Base-by-base conservation (phyloP, 2,797 vertebrate genomes). In the Lithobates pipiens region DNA sequence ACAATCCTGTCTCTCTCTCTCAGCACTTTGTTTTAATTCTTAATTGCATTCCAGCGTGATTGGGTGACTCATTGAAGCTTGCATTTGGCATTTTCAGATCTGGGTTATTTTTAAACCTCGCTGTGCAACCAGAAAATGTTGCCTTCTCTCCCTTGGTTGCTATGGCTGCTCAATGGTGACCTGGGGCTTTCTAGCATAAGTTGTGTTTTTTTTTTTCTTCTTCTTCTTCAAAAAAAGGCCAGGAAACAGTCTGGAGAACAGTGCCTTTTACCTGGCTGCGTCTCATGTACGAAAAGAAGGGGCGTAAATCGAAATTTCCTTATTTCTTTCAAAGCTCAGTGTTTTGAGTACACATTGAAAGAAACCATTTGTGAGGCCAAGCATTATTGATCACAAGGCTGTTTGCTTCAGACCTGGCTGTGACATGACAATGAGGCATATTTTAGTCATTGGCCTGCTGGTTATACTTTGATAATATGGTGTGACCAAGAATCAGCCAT, bases 151-250 rank as follows among this genome's bases (percentile, higher is more conserved):
- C 13, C 89, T 89, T 88, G 89, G 94, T 95, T 94, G 89, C 94
- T 90, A 93, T 94, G 93, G 90, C 91, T 91, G 88, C 93, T 92
- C 86, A 93, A 93, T 91, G 91, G 93, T 94, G 93, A 89, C 88
- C 89, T 88, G 89, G 84, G 72, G 84, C 29, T 23, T 54, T 80
- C 42, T 29, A 36, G 69, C 21, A 50, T 50, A 69, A 29, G 76
- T 85, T n/a, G n/a, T 32, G 1, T 32, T 32, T 32, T 32, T 32
- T 80, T 65, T 67, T 23, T 42, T n/a, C n/a, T n/a, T n/a, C n/a
- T n/a, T n/a, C n/a, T n/a, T n/a, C n/a, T n/a, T n/a, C n/a, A n/a
- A n/a, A n/a, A n/a, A 2, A 8, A 63, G 39, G 27, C 21, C 72
- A 29, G 39, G 36, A 76, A 54, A 44, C 65, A 10, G 42, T 54